A percentile compares a stretch with the other conserved stretches of the same genome.
Conservation (phyloP, 53 echinoderm and acorn worm species). For the Temnopleurus reevesii region DNA sequence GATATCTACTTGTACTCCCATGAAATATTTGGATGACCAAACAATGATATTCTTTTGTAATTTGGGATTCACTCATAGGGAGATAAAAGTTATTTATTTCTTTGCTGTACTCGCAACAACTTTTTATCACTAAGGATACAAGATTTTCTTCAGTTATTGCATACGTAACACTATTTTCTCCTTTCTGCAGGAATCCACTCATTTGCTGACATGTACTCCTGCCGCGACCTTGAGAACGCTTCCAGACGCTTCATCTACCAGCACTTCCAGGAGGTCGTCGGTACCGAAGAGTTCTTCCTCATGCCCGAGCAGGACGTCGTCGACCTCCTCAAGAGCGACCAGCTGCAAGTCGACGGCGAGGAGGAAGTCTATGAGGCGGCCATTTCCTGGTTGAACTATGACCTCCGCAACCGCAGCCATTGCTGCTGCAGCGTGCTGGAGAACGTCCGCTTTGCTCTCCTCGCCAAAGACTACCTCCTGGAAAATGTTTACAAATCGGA, state of each 20-base stretch:
- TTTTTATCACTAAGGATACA: too few relatives aligned
- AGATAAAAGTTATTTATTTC: too few relatives aligned
- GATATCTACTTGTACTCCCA: too few relatives aligned
- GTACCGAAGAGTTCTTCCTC: conserved; percentile 95
- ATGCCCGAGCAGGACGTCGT: conserved; percentile 93
- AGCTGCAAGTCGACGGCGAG: conserved; percentile 90
- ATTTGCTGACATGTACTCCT: conserved; percentile 99
- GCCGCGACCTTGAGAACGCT: conserved; percentile 86
- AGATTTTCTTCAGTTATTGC: too few relatives aligned
- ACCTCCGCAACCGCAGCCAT: conserved; percentile 81
- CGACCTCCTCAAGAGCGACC: conserved; percentile 84
- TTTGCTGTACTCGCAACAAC: too few relatives aligned
- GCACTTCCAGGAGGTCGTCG: conserved; percentile 95
- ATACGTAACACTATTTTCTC: too few relatives aligned
- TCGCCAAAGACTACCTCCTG: conserved; percentile 89
- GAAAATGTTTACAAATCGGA: conserved; percentile 86
- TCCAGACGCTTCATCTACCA: conserved; percentile 97
- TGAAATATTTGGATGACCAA: too few relatives aligned
- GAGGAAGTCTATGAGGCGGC: conserved; percentile 98
- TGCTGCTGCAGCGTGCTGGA: conserved; percentile 86
- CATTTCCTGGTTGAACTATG: conserved; percentile 88
- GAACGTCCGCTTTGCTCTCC: conserved; percentile 88
- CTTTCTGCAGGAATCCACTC: conserved; percentile 83
- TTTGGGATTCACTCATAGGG: too few relatives aligned
- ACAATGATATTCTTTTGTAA: too few relatives aligned